Conservation (phyloP, 2,797 vertebrate genomes). For the Chromis chromis region DNA sequence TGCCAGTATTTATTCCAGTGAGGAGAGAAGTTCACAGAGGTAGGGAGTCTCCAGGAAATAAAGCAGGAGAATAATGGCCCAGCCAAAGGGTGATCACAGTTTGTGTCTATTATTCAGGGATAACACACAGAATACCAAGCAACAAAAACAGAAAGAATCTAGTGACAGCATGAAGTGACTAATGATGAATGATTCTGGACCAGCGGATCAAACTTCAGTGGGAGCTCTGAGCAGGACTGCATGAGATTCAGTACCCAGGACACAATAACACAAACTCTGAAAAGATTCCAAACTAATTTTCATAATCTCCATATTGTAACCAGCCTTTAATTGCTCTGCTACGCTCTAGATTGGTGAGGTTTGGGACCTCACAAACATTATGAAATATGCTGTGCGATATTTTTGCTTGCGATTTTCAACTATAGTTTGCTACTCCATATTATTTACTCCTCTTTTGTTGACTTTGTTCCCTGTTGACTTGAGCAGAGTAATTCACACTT, state of each 20-base stretch:
- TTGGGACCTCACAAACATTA: not conserved
- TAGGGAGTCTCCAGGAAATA: constrained; percentile 26
- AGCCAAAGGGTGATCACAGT: constrained; percentile 18
- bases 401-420: not conserved
- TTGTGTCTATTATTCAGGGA: constrained; percentile 28
- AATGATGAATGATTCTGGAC: constrained; percentile 15
- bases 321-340: not conserved
- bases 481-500: too few species aligned
- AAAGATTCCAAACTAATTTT: constrained; percentile 9
- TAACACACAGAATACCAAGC: constrained; percentile 17
- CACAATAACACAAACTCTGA: constrained; percentile 3
- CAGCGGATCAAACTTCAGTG: constrained; percentile 1
- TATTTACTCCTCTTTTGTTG: too few species aligned
- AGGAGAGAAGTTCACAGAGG: constrained; percentile 21
- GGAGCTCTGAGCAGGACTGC: not conserved
- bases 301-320: constrained; percentile 9
- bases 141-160: constrained; percentile 23
- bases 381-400: not conserved
- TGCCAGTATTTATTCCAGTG: constrained; percentile 15
- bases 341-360: not conserved
- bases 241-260: not conserved
- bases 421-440: too few species aligned
- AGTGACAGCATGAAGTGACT: constrained; percentile 11
- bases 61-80: constrained; percentile 16
- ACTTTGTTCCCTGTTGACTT: too few species aligned